Evolutionary conservation across 2,888 invertebrate genomes (phyloP), one percentile per base, ranked within the genome.

Genomic region (Ariolimax columbianus): DNA sequence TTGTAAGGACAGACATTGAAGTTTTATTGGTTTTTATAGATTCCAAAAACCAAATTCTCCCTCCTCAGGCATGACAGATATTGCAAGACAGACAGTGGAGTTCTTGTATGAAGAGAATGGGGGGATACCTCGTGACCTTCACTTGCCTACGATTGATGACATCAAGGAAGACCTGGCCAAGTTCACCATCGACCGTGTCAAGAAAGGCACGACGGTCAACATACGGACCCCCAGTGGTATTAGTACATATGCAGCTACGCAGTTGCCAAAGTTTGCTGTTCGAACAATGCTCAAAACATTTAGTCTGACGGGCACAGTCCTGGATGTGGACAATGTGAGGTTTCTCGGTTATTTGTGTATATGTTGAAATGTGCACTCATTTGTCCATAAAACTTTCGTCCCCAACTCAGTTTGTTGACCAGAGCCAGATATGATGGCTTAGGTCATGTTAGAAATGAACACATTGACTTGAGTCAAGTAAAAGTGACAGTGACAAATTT

Each of bases 91-190:
- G 89, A 94, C 94, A 2, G 94, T 94, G 7, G 94, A 94, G 86
- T 94, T 94, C 87, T 90, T 94, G 51, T 94, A 94, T 89, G 94
- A 94, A 86, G 94, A 94, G 86, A 94, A 93, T 88, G 94, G 94
- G 11, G 94, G 94, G 0, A 92, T 94, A 85, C 94, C 94, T 1
- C 90, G 93, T 55, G 94, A 94, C 85, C 91, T 94, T 78, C 93
- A 94, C 87, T 92, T 94, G 43, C 94, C 94, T 0, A 94, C 94
- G 17, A 92, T 94, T 70, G 94, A 94, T 33, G 94, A 94, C 87
- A 94, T 94, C 70, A 93, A 93, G 78, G 93, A 93, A 80, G 94
- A 94, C 86, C 89, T 93, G 63, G 92, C 93, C n/a, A 93, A 93
- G 88, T 94, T 94, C 86, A 93, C 93, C 9, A 93, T 94, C 73